Percentiles rank a stretch among this genome's conserved stretches.
Evolutionary conservation across 2,113 vertebrate species (phyloP).

Genomic region (Mus musculus): DNA sequence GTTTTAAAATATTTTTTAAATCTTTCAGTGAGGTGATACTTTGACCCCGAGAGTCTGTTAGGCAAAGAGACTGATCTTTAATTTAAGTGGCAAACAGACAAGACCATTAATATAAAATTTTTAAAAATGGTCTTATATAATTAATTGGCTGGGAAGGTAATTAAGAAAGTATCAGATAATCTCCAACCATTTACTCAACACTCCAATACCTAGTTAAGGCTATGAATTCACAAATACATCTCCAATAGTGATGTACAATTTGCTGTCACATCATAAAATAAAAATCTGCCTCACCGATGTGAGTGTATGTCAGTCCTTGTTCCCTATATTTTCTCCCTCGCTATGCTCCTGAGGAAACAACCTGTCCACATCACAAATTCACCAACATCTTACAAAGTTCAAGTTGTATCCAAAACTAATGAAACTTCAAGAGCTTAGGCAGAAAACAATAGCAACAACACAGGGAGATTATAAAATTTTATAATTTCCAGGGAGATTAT

Average conservation of each 20-base stretch:
- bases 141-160: constrained; percentile 33
- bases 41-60: neutral
- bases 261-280: neutral
- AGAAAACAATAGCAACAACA: neutral
- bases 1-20: neutral
- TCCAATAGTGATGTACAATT: neutral
- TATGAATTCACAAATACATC: neutral
- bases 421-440: neutral
- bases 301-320: neutral
- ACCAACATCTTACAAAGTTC: neutral
- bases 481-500: neutral
- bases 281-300: neutral
- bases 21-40: neutral
- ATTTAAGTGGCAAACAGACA: neutral
- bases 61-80: neutral
- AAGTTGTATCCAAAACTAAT: neutral
- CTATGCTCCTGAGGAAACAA: neutral
- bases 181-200: constrained; percentile 38
- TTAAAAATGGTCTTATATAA: neutral
- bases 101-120: constrained; percentile 34
- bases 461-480: neutral
- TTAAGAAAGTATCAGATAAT: constrained; percentile 26
- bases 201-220: neutral
- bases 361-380: neutral
- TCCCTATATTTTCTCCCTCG: neutral